Percentiles rank a stretch among this genome's conserved stretches.
Conservation (phyloP, 2,888 invertebrate genomes). For the Eledone cirrhosa region DNA sequence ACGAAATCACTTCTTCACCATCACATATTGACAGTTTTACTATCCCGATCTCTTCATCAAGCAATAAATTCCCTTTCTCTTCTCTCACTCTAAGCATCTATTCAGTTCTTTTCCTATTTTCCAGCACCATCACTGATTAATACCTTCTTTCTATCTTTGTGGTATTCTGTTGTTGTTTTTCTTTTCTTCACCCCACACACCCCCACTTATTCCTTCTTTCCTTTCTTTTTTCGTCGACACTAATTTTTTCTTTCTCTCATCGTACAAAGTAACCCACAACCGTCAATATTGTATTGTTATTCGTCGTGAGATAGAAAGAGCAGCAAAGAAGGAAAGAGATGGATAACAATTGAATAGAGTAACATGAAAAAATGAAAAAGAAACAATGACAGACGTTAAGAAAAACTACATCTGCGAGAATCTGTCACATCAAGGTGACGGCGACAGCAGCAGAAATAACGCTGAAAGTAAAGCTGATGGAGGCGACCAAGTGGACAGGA, state of each 20-base stretch:
- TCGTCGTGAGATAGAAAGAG: neutral
- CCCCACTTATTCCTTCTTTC: too few species aligned
- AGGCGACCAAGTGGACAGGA: constrained; percentile 3
- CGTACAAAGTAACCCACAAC: neutral
- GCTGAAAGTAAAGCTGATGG: constrained; percentile 15
- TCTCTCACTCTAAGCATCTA: too few species aligned
- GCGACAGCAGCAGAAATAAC: neutral
- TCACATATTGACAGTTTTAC: too few species aligned
- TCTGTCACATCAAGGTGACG: neutral
- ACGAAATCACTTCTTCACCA: too few species aligned
- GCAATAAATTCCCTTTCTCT: too few species aligned
- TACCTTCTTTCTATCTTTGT: too few species aligned
- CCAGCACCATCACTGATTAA: too few species aligned
- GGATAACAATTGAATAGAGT: neutral
- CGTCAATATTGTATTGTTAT: neutral
- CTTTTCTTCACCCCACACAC: neutral
- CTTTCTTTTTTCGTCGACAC: too few species aligned
- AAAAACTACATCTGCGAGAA: too few species aligned
- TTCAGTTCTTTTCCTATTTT: too few species aligned
- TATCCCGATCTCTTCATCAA: too few species aligned
- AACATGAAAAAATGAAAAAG: neutral
- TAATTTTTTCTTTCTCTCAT: neutral
- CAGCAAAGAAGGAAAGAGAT: neutral
- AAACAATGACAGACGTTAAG: neutral
- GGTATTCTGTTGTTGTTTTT: too few species aligned